A percentile compares a stretch with the other conserved stretches of the same genome.
These are phyloP conservation scores for Danio tinwini DNA, from an alignment of 2,797 vertebrate genomes.

Conservation along the genomic window DNA sequence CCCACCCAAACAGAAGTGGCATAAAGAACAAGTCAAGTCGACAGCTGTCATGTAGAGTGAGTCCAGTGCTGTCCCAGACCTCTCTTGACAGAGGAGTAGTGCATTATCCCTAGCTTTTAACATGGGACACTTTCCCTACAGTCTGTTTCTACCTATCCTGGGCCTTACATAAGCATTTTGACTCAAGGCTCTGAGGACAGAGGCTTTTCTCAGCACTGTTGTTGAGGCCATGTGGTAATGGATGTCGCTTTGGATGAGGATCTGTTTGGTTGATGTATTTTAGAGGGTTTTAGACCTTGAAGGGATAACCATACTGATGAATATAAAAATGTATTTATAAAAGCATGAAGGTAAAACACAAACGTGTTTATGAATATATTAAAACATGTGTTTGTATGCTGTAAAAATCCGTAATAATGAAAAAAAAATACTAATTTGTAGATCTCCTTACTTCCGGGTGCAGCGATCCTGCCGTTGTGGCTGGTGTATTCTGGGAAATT, in stretches of 20 bases:
- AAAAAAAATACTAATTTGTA: too few species aligned
- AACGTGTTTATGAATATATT: too few species aligned
- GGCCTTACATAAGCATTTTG: background rate
- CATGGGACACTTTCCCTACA: conserved; percentile 12
- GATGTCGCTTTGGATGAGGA: conserved; percentile 45
- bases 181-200: background rate
- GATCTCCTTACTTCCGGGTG: too few species aligned
- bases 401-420: too few species aligned
- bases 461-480: too few species aligned
- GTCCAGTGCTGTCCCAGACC: conserved; percentile 54
- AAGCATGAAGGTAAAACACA: too few species aligned
- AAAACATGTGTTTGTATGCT: too few species aligned
- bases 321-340: too few species aligned
- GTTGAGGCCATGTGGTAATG: conserved; percentile 48
- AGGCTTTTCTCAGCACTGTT: conserved; percentile 51
- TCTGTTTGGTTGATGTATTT: conserved; percentile 16
- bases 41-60: conserved; percentile 68
- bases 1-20: background rate
- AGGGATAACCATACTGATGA: background rate
- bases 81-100: conserved; percentile 20
- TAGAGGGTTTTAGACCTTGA: background rate
- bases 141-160: conserved; percentile 11
- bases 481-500: too few species aligned
- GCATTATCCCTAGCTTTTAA: conserved; percentile 33
- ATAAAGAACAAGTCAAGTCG: conserved; percentile 39